Base-by-base conservation (phyloP, 2,888 invertebrate species). In the Pteria penguin region DNA sequence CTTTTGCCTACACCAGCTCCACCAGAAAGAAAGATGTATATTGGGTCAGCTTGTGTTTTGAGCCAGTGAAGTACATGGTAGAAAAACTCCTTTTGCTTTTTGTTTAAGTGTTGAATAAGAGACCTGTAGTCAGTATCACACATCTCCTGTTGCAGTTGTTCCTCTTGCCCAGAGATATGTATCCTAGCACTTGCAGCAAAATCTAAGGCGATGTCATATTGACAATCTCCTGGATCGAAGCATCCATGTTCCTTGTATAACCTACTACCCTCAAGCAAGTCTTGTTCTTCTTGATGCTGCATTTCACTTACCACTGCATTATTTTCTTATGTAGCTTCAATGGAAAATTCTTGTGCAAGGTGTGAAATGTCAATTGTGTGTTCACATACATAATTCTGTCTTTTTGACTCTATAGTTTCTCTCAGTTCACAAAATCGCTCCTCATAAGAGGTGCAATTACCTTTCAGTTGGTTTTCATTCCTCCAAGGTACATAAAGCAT, bases 1-100 rank as follows among this genome's bases (percentile, higher is more conserved):
- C 52, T 65, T 68, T 79, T 79, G 11, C 79, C 67, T 32, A 72
- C 69, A 52, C 76, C 79, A 32, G 76, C 79, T 52, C 79, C 79
- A 29, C 66, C 54, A 5, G 66, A 66, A 24, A 79, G 27, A 32
- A 79, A 79, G 14, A 52, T 75, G 63, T 75, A 72, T 52, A 78
- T 66, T 4, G 74, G 73, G 8, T 45, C 8, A 8, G 58, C 5
- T 2, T 63, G 24, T 1, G 24, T 60, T 26, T 78, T 78, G 4
- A 75, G 61, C 11, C 14, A 45, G 24, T 72, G 66, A 11, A 79
- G 36, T 54, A 79, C 57, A 66, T 79, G 67, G 58, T 78, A 72
- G 52, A 78, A 77, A 60, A 75, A 73, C 11, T 5, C 22, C 33
- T 73, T 75, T 54, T 79, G 79, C 22, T 79, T 69, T 29, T 14